A percentile compares a stretch with the other conserved stretches of the same genome.
Conservation (phyloP, 2,888 invertebrate genomes). For the Lathronympha strigana region DNA sequence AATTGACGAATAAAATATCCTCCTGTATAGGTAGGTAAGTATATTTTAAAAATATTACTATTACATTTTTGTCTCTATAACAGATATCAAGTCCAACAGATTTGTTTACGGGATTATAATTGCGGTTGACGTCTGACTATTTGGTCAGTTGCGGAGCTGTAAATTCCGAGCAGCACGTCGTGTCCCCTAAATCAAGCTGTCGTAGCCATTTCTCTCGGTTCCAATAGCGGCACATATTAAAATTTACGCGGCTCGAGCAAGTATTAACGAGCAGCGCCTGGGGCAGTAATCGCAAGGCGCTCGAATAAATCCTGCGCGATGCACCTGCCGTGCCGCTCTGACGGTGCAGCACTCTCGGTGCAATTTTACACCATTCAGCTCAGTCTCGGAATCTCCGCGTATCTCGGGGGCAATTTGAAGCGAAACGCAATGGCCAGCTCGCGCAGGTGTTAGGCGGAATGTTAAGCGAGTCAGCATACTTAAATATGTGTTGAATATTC, state of each 20-base stretch:
- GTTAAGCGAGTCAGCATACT: slow-evolving; percentile 73
- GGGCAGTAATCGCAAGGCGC: slow-evolving; percentile 70
- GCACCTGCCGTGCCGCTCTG: slow-evolving; percentile 78
- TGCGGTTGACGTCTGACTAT: slow-evolving; percentile 9
- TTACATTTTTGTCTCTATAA: not conserved
- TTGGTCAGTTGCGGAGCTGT: slow-evolving; percentile 51
- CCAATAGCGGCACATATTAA: slow-evolving; percentile 82
- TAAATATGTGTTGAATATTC: slow-evolving; percentile 81
- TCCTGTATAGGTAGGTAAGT: too few relatives aligned
- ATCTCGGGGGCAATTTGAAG: slow-evolving; percentile 17
- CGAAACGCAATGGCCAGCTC: slow-evolving; percentile 67
- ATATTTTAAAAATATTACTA: too few relatives aligned
- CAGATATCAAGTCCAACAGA: not conserved
- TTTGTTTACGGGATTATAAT: slow-evolving; percentile 1
- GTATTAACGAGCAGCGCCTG: slow-evolving; percentile 80
- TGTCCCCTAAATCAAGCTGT: slow-evolving; percentile 79
- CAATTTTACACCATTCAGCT: slow-evolving; percentile 48
- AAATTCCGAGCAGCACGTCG: slow-evolving; percentile 64
- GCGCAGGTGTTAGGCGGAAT: slow-evolving; percentile 78
- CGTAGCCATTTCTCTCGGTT: slow-evolving; percentile 77
- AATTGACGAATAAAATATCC: too few relatives aligned
- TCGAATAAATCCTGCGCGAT: slow-evolving; percentile 79
- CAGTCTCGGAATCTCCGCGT: slow-evolving; percentile 24
- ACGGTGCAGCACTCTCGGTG: slow-evolving; percentile 49
- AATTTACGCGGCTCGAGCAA: slow-evolving; percentile 82